Percentiles rank a stretch among this genome's conserved stretches.
Evolutionary conservation across 2,888 invertebrate genomes (phyloP).

Genomic region (Chromoteleia sp.): DNA sequence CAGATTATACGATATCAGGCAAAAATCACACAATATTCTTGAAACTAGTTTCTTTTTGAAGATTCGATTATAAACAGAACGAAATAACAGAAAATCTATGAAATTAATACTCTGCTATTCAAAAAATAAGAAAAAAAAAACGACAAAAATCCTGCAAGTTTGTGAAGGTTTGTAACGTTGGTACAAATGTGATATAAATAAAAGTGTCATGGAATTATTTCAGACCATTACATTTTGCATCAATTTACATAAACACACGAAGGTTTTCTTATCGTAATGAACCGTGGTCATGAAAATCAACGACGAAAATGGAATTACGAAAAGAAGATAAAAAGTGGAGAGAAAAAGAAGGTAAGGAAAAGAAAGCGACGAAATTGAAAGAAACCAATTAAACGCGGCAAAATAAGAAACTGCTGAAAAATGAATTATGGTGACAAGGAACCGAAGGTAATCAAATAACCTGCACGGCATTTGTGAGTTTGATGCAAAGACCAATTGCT

Average conservation of each 20-base stretch:
- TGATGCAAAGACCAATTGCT: conserved; percentile 36
- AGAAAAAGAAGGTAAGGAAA: not conserved
- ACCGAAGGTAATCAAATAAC: too few species aligned
- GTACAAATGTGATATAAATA: conserved; percentile 11
- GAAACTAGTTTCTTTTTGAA: too few species aligned
- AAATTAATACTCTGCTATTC: conserved; percentile 6
- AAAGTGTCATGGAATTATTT: conserved; percentile 6
- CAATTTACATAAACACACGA: conserved; percentile 13
- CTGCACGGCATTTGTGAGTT: too few species aligned
- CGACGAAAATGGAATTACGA: conserved; percentile 19
- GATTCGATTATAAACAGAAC: too few species aligned
- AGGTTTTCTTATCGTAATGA: conserved; percentile 27
- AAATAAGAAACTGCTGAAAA: too few species aligned
- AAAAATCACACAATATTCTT: too few species aligned
- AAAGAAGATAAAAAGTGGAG: too few species aligned
- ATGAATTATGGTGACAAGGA: too few species aligned
- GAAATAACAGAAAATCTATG: not conserved
- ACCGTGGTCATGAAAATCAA: conserved; percentile 28
- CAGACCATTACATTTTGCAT: conserved; percentile 11
- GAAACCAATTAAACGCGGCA: too few species aligned
- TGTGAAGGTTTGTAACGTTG: not conserved
- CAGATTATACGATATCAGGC: too few species aligned
- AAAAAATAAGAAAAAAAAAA: not conserved
- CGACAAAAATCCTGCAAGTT: not conserved
- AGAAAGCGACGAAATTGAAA: too few species aligned